Conservation (phyloP, 2,113 vertebrate species). For the Dromaius novaehollandiae region DNA sequence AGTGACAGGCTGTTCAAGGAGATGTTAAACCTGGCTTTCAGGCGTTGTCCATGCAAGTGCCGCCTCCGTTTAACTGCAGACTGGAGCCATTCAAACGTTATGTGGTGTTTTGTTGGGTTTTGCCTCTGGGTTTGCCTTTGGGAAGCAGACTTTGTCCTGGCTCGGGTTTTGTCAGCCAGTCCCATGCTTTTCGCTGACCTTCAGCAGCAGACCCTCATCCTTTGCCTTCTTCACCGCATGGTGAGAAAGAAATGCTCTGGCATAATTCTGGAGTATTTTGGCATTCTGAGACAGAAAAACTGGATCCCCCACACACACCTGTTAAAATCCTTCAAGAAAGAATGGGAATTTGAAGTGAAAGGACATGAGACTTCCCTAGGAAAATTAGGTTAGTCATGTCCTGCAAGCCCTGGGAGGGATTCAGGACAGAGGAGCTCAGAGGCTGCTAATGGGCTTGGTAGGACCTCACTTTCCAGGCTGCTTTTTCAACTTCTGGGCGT, state of each 20-base stretch:
- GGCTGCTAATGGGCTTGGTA: conserved; percentile 49
- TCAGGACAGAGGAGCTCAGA: neutral
- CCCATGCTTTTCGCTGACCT: neutral
- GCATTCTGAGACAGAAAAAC: neutral
- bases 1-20: neutral
- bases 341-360: neutral
- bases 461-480: conserved; percentile 39
- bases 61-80: accelerated
- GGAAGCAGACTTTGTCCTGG: neutral
- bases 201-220: neutral
- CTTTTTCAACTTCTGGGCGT: conserved; percentile 46
- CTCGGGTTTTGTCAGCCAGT: neutral
- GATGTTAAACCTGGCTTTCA: neutral
- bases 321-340: neutral
- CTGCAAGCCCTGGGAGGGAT: neutral
- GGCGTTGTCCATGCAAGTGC: neutral
- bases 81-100: accelerated
- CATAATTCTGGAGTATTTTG: neutral
- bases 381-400: neutral
- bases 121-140: accelerated
- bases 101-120: neutral
- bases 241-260: neutral
- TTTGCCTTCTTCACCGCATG: neutral
- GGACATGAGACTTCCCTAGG: neutral
- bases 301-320: neutral